phyloP scores from a whole-genome alignment of 2,797 vertebrate genomes.

The Semaprochilodus insignis region DNA sequence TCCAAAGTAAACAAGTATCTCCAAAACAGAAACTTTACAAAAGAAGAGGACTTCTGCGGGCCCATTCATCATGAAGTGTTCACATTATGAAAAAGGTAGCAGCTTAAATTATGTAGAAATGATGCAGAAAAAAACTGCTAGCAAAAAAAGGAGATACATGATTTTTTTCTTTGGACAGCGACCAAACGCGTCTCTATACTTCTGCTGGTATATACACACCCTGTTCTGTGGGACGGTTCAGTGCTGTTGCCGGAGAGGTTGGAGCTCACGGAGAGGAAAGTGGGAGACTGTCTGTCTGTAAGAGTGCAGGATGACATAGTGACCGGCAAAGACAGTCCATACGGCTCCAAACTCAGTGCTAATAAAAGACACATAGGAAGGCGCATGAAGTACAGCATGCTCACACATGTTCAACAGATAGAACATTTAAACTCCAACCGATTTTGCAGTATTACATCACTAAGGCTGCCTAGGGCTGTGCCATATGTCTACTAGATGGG shows the following conservation, averaged over 20 bases:
- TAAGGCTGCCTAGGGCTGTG: neutral
- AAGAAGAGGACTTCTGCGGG: no score
- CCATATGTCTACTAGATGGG: no score
- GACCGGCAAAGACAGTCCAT: slow-evolving; percentile 86
- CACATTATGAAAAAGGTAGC: no score
- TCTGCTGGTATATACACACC: slow-evolving; percentile 71
- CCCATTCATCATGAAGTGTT: no score
- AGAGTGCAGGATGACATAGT: slow-evolving; percentile 84
- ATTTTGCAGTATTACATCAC: neutral
- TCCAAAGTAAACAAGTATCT: no score
- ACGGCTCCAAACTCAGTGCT: slow-evolving; percentile 94
- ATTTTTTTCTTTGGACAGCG: no score
- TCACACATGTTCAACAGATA: neutral
- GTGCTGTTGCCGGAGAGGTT: slow-evolving; percentile 88
- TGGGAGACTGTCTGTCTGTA: slow-evolving; percentile 90
- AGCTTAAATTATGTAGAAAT: no score
- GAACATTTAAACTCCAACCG: neutral
- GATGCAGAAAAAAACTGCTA: no score
- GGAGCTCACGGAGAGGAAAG: slow-evolving; percentile 88
- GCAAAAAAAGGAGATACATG: no score
- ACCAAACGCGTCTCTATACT: neutral
- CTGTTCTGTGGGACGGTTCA: slow-evolving; percentile 84
- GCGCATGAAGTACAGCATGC: neutral
- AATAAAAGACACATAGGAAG: slow-evolving; percentile 49
- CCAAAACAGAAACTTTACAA: no score